Percentiles rank a stretch among this genome's conserved stretches.
phyloP scores from a whole-genome alignment of 2,888 invertebrate species.

The Lithosia quadra region DNA sequence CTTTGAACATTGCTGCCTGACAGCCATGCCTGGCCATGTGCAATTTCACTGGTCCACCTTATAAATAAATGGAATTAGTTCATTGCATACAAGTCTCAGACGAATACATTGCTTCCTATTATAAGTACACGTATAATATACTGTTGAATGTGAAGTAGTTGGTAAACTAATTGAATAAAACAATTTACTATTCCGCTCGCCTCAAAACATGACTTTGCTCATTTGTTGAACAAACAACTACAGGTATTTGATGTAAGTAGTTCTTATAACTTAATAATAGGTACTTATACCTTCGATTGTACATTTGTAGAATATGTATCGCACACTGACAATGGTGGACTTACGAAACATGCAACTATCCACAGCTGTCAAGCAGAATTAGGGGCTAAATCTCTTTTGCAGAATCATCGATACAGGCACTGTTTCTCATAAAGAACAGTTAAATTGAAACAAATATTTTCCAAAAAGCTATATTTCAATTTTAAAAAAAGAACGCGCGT shows the following conservation, averaged over 20 bases:
- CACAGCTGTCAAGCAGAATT: conserved; percentile 10
- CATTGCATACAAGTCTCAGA: not conserved
- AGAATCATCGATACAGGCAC: not conserved
- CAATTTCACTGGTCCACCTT: not conserved
- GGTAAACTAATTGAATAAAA: not conserved
- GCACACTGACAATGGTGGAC: too few species aligned
- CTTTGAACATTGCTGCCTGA: not conserved
- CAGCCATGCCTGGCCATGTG: not conserved
- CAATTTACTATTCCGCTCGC: too few species aligned
- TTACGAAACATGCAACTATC: not conserved
- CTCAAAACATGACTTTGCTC: too few species aligned
- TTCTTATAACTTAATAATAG: not conserved
- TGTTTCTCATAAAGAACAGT: not conserved
- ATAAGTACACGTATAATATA: not conserved
- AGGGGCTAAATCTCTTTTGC: not conserved
- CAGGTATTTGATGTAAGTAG: not conserved
- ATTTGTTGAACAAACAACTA: too few species aligned
- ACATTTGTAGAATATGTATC: too few species aligned
- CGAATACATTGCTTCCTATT: not conserved
- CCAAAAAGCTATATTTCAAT: not conserved
- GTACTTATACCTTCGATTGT: too few species aligned
- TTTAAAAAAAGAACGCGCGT: not conserved
- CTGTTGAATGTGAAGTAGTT: not conserved
- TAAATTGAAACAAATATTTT: not conserved
- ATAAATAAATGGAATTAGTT: not conserved